Conservation (phyloP, 2,888 invertebrate genomes). For the Deilephila porcellus region DNA sequence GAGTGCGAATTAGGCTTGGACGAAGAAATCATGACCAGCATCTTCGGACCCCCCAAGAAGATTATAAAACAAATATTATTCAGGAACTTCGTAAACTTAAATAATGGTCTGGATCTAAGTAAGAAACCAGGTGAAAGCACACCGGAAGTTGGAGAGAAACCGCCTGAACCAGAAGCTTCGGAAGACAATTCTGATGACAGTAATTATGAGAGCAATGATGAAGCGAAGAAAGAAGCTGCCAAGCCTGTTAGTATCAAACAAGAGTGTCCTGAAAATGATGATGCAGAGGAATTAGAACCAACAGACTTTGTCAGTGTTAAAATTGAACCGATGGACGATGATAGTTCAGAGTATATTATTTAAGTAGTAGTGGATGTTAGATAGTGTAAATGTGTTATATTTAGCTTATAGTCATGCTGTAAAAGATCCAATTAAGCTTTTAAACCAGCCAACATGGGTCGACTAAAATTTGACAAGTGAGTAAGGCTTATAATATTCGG, state of each 20-base stretch:
- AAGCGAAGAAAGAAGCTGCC: conserved; percentile 1
- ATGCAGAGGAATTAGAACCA: conserved; percentile 63
- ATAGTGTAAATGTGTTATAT: conserved; percentile 3
- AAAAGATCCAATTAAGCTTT: neutral
- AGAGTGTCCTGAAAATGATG: conserved; percentile 40
- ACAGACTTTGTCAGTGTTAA: conserved; percentile 79
- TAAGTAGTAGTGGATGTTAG: neutral
- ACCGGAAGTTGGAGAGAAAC: conserved; percentile 14
- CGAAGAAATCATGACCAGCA: conserved; percentile 66
- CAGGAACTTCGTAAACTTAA: conserved; percentile 58
- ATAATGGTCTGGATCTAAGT: neutral
- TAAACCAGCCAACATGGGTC: neutral
- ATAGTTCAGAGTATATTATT: conserved; percentile 23
- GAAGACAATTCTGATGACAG: conserved; percentile 37
- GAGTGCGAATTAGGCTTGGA: conserved; percentile 72
- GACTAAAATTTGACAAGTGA: too few relatives aligned
- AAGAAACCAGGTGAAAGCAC: conserved; percentile 29
- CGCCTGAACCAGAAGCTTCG: conserved; percentile 35
- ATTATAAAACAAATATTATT: conserved; percentile 52
- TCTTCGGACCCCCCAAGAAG: conserved; percentile 72
- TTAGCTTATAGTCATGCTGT: too few relatives aligned
- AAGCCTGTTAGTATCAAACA: conserved; percentile 33
- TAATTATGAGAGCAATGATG: conserved; percentile 39
- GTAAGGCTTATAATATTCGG: too few relatives aligned
- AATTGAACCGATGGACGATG: conserved; percentile 68